Base-by-base conservation (phyloP, 2,888 invertebrate genomes). In the Parnassius glacialis region DNA sequence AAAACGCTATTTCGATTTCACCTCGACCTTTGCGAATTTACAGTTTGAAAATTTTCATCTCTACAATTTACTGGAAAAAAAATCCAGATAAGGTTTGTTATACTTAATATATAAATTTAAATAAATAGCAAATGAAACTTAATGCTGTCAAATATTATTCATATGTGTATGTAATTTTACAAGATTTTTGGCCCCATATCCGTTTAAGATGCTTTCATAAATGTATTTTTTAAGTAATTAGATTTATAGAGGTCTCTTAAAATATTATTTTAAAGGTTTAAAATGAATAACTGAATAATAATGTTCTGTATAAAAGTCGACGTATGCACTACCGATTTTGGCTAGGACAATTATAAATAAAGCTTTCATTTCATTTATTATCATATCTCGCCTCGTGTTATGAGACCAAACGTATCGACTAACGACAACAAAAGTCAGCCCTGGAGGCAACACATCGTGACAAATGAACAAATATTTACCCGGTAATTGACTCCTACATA, bases 391-490 rank as follows among this genome's bases (percentile, higher is more conserved):
- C 20, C 9, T 52, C 41, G 43, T 59, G 43, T 59, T 52, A 52
- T 59, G 56, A 59, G 51, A 63, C 42, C 55, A 63, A 62, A 56
- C 63, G 44, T 64, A 56, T 56, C 50, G 45, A 44, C 51, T 11
- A 52, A 41, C 74, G 72, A 78, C 75, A 75, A 77, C 79, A 80
- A 70, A 75, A 69, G 64, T 70, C 68, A 71, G 56, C 56, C 64
- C 62, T 57, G 75, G 72, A 70, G 74, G 71, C 71, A 73, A 75
- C 73, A 68, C 70, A 62, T 68, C 70, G 70, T 75, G 77, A 80
- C 78, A 80, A 80, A 82, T 78, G 75, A 71, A 74, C 83, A 83
- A 87, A 88, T 87, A 85, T 89, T 87, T 87, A 67, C 65, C 68
- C 77, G 75, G 78, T 86, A 85, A 86, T 87, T 81, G 79, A 79